phyloP scores from a whole-genome alignment of 2,888 invertebrate species.

The Allolobophora icterica region DNA sequence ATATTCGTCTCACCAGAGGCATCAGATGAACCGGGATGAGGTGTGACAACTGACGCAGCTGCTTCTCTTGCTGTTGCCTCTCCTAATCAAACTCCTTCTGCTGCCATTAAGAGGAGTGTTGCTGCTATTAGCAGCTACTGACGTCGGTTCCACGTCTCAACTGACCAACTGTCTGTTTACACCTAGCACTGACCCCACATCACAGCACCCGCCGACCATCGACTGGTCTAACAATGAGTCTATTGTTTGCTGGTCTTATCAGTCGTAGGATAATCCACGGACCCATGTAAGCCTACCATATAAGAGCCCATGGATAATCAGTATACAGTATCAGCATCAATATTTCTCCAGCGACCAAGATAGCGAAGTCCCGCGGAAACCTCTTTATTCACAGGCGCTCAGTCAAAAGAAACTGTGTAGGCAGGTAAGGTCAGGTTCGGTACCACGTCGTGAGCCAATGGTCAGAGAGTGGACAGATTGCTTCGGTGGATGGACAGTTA shows the following conservation, averaged over 20 bases:
- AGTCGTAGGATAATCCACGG: background rate
- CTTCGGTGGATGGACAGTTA: too few species aligned
- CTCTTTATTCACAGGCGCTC: too few species aligned
- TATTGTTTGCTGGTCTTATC: background rate
- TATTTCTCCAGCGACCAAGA: too few species aligned
- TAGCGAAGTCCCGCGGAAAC: too few species aligned
- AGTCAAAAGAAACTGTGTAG: too few species aligned
- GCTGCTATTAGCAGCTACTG: background rate
- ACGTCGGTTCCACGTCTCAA: background rate
- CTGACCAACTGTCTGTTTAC: background rate
- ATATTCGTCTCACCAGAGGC: background rate
- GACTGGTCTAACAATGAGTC: background rate
- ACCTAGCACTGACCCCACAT: background rate
- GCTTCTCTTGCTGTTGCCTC: background rate
- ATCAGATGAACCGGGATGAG: background rate
- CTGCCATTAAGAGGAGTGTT: background rate
- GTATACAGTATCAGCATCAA: too few species aligned
- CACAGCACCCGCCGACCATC: background rate
- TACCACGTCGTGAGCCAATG: too few species aligned
- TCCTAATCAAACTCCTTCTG: background rate
- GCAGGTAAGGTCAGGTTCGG: too few species aligned
- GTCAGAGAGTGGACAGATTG: too few species aligned
- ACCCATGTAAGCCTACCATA: too few species aligned
- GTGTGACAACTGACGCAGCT: slow-evolving; percentile 5
- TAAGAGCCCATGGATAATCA: too few species aligned